phyloP scores from a whole-genome alignment of 2,888 invertebrate genomes.

The Prionchulus punctatus region DNA sequence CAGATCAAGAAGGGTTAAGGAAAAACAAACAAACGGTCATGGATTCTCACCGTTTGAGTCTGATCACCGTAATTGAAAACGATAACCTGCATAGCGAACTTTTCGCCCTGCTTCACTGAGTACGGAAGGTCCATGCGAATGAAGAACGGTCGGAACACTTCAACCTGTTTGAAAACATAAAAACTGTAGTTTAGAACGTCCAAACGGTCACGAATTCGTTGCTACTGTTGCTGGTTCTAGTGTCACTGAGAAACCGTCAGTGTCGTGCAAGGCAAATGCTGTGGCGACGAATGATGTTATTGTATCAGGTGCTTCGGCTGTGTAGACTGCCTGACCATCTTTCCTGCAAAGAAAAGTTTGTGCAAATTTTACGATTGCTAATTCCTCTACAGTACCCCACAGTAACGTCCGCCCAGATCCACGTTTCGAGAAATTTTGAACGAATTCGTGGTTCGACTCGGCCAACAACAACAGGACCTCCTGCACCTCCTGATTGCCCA shows the following conservation, averaged over 20 bases:
- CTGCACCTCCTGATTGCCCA: too few species aligned
- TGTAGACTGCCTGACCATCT: slow-evolving; percentile 40
- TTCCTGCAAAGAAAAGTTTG: slow-evolving; percentile 27
- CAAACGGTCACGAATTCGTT: background rate
- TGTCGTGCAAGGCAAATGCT: slow-evolving; percentile 61
- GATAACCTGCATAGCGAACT: slow-evolving; percentile 65
- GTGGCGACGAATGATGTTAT: slow-evolving; percentile 71
- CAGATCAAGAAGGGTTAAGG: too few species aligned
- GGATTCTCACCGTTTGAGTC: slow-evolving; percentile 39
- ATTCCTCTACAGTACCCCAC: slow-evolving; percentile 23
- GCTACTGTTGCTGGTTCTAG: slow-evolving; percentile 47
- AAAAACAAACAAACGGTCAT: too few species aligned
- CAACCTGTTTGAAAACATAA: slow-evolving; percentile 41
- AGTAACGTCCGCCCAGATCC: slow-evolving; percentile 13
- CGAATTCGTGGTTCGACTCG: background rate
- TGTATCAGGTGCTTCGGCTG: slow-evolving; percentile 56
- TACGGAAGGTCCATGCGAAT: slow-evolving; percentile 71
- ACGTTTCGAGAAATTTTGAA: slow-evolving; percentile 14
- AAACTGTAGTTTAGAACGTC: slow-evolving; percentile 10
- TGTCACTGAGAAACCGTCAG: slow-evolving; percentile 57
- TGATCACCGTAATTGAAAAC: slow-evolving; percentile 71
- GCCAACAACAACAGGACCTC: too few species aligned
- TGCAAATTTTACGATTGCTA: background rate
- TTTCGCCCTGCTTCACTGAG: slow-evolving; percentile 71
- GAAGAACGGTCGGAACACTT: slow-evolving; percentile 67